Percentiles rank a stretch among this genome's conserved stretches.
These are phyloP conservation scores for Tetraneura akinire DNA, from an alignment of 1,140 invertebrate genomes.

Conservation along the genomic window DNA sequence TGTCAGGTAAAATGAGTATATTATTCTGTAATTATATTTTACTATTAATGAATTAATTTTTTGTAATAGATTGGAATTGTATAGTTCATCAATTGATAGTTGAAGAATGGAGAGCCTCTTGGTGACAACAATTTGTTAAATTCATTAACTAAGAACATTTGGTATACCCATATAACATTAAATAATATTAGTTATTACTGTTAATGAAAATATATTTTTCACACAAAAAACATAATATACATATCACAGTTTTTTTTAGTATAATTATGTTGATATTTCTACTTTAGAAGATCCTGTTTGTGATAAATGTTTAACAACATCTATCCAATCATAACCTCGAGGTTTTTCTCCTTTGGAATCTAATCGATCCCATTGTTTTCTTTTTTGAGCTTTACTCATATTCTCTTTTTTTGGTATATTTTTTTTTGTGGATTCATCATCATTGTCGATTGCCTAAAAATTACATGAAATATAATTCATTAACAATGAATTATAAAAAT, in stretches of 20 bases:
- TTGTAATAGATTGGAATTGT: slow-evolving; percentile 52
- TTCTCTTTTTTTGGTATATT: slow-evolving; percentile 74
- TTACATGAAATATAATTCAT: not conserved
- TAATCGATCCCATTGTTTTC: slow-evolving; percentile 79
- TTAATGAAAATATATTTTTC: slow-evolving; percentile 46
- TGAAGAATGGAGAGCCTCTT: slow-evolving; percentile 54
- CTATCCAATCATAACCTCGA: slow-evolving; percentile 91
- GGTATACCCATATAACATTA: slow-evolving; percentile 17
- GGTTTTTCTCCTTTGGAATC: slow-evolving; percentile 82
- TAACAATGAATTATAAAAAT: slow-evolving; percentile 7
- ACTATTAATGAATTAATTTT: not conserved
- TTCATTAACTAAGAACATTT: not conserved
- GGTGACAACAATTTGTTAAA: slow-evolving; percentile 37
- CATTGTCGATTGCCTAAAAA: slow-evolving; percentile 48
- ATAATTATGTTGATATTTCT: slow-evolving; percentile 54
- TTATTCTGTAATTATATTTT: not conserved
- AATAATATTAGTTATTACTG: slow-evolving; percentile 28
- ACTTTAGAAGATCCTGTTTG: slow-evolving; percentile 71
- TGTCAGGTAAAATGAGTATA: slow-evolving; percentile 41
- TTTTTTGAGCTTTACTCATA: slow-evolving; percentile 88
- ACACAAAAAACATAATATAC: slow-evolving; percentile 39
- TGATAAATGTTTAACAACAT: slow-evolving; percentile 92
- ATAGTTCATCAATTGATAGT: slow-evolving; percentile 52
- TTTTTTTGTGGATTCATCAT: slow-evolving; percentile 58
- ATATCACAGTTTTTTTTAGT: slow-evolving; percentile 56